A percentile compares a stretch with the other conserved stretches of the same genome.
Evolutionary conservation across 2,113 vertebrate genomes (phyloP).

Genomic region (Dicentrarchus labrax): DNA sequence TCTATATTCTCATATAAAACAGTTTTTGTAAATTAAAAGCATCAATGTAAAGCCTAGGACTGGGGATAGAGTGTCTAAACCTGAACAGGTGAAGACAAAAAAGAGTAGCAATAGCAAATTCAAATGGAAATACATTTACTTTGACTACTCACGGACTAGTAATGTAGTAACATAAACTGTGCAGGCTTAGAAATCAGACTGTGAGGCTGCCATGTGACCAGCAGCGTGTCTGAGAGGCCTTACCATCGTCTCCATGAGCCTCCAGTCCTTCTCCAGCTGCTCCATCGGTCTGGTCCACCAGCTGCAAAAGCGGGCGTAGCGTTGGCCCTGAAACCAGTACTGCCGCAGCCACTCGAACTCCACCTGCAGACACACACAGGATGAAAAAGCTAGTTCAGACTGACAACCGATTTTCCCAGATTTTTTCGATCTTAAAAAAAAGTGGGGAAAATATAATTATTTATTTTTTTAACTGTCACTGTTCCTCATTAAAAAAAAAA

Average conservation of each 20-base stretch:
- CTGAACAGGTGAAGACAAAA: background rate
- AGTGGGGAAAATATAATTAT: background rate
- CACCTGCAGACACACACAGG: slow-evolving; percentile 82
- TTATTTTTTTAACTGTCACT: background rate
- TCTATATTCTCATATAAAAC: background rate
- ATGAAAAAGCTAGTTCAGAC: background rate
- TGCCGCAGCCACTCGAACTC: slow-evolving; percentile 98
- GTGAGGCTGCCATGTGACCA: background rate
- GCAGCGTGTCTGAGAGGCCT: slow-evolving; percentile 61
- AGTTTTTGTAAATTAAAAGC: background rate
- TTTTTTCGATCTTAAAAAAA: background rate
- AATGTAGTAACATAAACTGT: background rate
- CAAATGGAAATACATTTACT: background rate
- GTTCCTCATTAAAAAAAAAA: background rate
- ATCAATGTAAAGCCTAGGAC: background rate
- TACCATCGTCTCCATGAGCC: slow-evolving; percentile 94
- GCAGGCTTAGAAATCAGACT: background rate
- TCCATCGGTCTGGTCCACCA: slow-evolving; percentile 95
- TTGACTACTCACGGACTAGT: background rate
- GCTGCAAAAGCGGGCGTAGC: slow-evolving; percentile 91
- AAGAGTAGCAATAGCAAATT: background rate
- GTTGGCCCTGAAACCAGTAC: slow-evolving; percentile 97
- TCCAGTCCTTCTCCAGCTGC: slow-evolving; percentile 92
- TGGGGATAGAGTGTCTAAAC: background rate
- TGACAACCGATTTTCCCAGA: background rate